A percentile compares a stretch with the other conserved stretches of the same genome.
phyloP scores from a whole-genome alignment of 1,140 invertebrate species.

The Drosophila pseudoobscura region DNA sequence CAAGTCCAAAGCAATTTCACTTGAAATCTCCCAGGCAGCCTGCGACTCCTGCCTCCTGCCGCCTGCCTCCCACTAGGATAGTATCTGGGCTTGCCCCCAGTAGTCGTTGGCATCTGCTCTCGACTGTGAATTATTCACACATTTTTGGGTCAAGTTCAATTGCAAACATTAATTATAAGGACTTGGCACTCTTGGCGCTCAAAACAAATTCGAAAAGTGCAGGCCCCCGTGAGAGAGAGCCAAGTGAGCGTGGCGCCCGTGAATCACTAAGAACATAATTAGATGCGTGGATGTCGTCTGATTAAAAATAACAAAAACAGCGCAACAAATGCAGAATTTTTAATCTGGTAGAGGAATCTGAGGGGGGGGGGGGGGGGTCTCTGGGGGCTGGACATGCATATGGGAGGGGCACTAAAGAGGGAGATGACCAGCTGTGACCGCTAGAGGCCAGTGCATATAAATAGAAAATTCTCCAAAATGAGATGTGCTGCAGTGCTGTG shows the following conservation, averaged over 20 bases:
- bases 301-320: conserved; percentile 52
- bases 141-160: conserved; percentile 76
- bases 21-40: not conserved
- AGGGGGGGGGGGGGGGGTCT: too few species aligned
- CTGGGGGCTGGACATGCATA: too few species aligned
- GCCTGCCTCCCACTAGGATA: not conserved
- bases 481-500: conserved; percentile 30
- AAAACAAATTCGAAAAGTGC: conserved; percentile 50
- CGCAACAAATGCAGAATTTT: conserved; percentile 48
- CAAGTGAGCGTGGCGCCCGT: conserved; percentile 44
- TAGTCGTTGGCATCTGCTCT: conserved; percentile 26
- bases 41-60: not conserved
- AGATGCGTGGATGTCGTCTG: conserved; percentile 48
- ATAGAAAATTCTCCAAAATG: conserved; percentile 73
- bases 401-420: not conserved
- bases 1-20: not conserved
- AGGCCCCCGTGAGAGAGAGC: conserved; percentile 14
- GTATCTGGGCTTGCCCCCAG: not conserved
- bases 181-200: conserved; percentile 55
- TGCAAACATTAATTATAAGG: conserved; percentile 74
- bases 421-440: conserved; percentile 18
- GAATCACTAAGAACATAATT: conserved; percentile 50
- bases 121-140: conserved; percentile 30
- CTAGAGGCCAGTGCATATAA: conserved; percentile 50
- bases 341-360: not conserved